Conservation (phyloP, 2,888 invertebrate genomes). For the Hartigia nigra region DNA sequence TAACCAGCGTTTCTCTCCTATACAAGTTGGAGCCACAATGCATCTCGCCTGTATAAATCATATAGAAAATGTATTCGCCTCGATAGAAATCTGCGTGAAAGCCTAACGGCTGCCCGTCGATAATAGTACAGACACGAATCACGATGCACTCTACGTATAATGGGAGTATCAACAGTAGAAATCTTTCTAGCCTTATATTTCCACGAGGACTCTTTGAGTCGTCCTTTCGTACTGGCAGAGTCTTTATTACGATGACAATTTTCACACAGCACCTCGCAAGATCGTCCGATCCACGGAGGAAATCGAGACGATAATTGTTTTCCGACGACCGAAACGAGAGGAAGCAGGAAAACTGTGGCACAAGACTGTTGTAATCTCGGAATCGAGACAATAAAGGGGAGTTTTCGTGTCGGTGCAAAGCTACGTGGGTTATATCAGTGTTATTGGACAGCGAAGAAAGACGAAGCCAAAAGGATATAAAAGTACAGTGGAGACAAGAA, state of each 20-base stretch:
- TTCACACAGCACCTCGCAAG: too few relatives aligned
- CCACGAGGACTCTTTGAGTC: too few relatives aligned
- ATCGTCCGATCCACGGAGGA: too few relatives aligned
- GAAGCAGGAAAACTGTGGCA: background rate
- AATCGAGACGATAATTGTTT: too few relatives aligned
- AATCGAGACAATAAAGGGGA: background rate
- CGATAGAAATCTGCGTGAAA: slow-evolving; percentile 36
- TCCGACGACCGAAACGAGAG: background rate
- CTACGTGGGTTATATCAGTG: background rate
- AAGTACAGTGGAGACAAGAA: too few relatives aligned
- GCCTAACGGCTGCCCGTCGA: slow-evolving; percentile 26
- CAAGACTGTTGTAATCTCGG: background rate
- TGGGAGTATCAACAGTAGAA: too few relatives aligned
- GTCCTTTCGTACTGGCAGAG: too few relatives aligned
- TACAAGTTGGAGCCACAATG: slow-evolving; percentile 26
- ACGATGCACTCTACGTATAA: too few relatives aligned
- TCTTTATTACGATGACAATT: too few relatives aligned
- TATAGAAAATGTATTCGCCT: slow-evolving; percentile 36
- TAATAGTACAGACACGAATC: background rate
- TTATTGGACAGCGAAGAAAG: background rate
- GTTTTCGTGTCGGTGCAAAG: background rate
- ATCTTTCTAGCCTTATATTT: too few relatives aligned
- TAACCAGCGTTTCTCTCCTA: slow-evolving; percentile 25
- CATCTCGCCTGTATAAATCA: slow-evolving; percentile 31
- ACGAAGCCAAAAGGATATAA: background rate